Conservation (phyloP, 2,888 invertebrate genomes). For the Drosophila picticornis region DNA sequence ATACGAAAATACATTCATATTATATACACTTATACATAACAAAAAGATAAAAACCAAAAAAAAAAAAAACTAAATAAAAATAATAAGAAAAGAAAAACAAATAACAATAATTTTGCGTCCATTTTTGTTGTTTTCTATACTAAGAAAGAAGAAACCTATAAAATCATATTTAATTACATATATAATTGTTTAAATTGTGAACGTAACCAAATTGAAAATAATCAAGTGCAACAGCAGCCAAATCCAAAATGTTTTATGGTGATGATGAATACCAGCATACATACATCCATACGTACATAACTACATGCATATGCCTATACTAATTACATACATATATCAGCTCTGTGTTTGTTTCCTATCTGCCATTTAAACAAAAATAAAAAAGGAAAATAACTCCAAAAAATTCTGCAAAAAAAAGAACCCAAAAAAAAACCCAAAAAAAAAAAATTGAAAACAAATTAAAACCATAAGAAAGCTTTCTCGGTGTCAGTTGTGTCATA, state of each 20-base stretch:
- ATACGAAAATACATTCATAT: slow-evolving; percentile 18
- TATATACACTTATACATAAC: slow-evolving; percentile 3
- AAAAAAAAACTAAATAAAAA: slow-evolving; percentile 18
- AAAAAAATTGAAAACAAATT: slow-evolving; percentile 12
- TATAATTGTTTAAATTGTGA: slow-evolving; percentile 51
- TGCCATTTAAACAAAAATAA: slow-evolving; percentile 27
- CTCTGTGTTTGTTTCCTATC: slow-evolving; percentile 42
- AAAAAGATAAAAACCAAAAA: neutral
- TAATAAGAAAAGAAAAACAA: slow-evolving; percentile 30
- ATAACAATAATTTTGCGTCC: slow-evolving; percentile 80
- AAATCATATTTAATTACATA: slow-evolving; percentile 43
- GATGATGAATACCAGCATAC: slow-evolving; percentile 12
- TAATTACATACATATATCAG: slow-evolving; percentile 23
- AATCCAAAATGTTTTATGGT: slow-evolving; percentile 26
- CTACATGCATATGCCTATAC: slow-evolving; percentile 22
- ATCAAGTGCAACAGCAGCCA: slow-evolving; percentile 30
- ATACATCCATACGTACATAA: slow-evolving; percentile 26
- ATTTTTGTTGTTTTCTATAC: slow-evolving; percentile 78
- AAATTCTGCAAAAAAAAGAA: slow-evolving; percentile 14
- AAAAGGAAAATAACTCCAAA: slow-evolving; percentile 14
- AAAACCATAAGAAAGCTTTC: slow-evolving; percentile 56
- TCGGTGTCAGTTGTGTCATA: slow-evolving; percentile 74
- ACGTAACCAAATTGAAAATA: slow-evolving; percentile 34
- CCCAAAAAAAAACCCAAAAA: slow-evolving; percentile 14
- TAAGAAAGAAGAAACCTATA: slow-evolving; percentile 34